Base-by-base conservation (phyloP, 2,888 invertebrate species). In the Neocrepidodera transversa region DNA sequence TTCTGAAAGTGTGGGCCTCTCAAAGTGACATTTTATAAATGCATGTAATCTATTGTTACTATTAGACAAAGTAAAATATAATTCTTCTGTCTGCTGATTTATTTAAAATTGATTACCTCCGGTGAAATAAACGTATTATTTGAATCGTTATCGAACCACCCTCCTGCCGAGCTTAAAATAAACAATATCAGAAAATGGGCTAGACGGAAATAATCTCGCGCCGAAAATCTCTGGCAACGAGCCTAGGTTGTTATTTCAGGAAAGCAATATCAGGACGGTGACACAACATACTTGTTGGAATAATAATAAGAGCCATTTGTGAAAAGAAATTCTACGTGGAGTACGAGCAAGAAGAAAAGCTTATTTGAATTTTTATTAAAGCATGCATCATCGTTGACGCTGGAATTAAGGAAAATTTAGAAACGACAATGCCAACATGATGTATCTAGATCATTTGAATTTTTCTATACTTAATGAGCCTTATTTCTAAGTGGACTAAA, bases 341-440 rank as follows among this genome's bases (percentile, higher is more conserved):
- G 59, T 35, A 35, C 32, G 48, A 32, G 35, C 18, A 49, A 18
- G 42, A 23, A 30, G 18, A 42, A 20, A 50, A 45, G 47, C 64
- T 64, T 61, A 64, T 64, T 64, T 64, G 58, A 64, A 64, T 64
- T 64, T 69, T 69, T 68, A 63, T 65, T 64, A 65, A 67, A 61
- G 54, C 53, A 64, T 64, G 56, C 54, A 59, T 64, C 61, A 64
- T 51, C 45, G 56, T 49, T 55, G 64, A 62, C 61, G 48, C 53
- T 50, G 16, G 32, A 28, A 59, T 59, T 59, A 57, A 48, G 52
- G 40, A 18, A 38, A 23, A 20, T 50, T 16, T 16, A 23, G 42
- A 18, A 40, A 10, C 42, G 42, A 23, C 42, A 20, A 16, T 18
- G n/a, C 38, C 26, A 11, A 11, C n/a, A 10, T 10, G 23, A 38